phyloP scores from a whole-genome alignment of 2,797 vertebrate species.

The Pogonophryne albipinna region DNA sequence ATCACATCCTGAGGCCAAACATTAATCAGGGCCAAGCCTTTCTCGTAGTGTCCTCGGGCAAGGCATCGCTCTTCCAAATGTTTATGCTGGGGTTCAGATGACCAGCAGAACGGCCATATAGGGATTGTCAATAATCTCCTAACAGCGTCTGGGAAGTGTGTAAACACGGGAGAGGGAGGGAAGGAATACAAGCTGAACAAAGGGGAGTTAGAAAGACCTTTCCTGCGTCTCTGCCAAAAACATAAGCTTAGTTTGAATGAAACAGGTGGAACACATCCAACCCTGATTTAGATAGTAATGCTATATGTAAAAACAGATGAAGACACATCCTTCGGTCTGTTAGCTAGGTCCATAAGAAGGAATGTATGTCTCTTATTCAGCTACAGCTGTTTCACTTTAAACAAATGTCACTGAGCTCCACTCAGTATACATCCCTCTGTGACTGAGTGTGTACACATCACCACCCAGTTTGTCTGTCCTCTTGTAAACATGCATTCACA shows the following conservation, averaged over 20 bases:
- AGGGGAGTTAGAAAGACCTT: slow-evolving; percentile 21
- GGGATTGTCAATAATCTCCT: slow-evolving; percentile 64
- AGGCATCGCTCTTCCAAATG: slow-evolving; percentile 3
- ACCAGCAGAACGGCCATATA: neutral
- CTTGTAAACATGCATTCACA: slow-evolving; percentile 12
- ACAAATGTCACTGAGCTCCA: slow-evolving; percentile 57
- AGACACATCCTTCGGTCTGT: too few species aligned
- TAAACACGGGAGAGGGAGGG: slow-evolving; percentile 58
- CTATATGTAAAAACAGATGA: neutral
- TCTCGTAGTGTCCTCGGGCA: neutral
- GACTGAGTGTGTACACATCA: slow-evolving; percentile 24
- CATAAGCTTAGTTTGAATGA: slow-evolving; percentile 10
- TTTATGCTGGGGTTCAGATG: too few species aligned
- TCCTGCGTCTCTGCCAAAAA: slow-evolving; percentile 12
- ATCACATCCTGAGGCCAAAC: slow-evolving; percentile 9
- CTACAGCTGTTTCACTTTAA: slow-evolving; percentile 68
- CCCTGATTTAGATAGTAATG: neutral
- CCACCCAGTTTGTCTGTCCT: slow-evolving; percentile 32
- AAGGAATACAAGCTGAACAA: slow-evolving; percentile 25
- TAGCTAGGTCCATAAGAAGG: neutral
- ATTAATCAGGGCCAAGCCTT: neutral
- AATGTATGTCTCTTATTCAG: slow-evolving; percentile 12
- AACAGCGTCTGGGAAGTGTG: slow-evolving; percentile 57
- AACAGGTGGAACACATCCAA: slow-evolving; percentile 15
- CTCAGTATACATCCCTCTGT: slow-evolving; percentile 39